Evolutionary conservation across 2,888 invertebrate genomes (phyloP), one percentile per base, ranked within the genome.

Genomic region (Serripes groenlandicus): DNA sequence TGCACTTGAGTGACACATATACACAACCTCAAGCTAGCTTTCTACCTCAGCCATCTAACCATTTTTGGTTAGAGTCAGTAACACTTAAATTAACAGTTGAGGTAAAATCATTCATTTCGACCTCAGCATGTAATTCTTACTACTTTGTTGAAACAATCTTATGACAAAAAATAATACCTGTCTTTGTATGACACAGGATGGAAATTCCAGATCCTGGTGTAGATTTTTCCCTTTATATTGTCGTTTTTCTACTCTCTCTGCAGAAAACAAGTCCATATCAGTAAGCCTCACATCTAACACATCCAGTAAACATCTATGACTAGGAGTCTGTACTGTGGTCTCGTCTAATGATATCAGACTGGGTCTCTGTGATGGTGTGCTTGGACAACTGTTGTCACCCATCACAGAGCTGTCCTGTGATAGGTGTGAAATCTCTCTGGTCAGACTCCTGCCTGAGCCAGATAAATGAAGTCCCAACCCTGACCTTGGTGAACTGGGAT

Each of bases 261-360:
- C 97, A 64, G 97, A 96, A 93, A 96, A 97, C 85, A 98, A 95
- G 94, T 97, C 96, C 96, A 97, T 97, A 91, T 97, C 97, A 75
- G 96, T 96, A 85, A 97, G 95, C 76, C 96, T 96, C 37, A 97
- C 95, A n/a, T 95, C 95, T 95, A 97, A 97, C 72, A 97, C 96
- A 93, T 98, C 97, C 85, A 97, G 94, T 81, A 97, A 92, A 93
- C 97, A 97, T 30, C 79, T 75, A 68, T 93, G 89, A n/a, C 30
- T n/a, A 28, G 66, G 3, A 37, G 84, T n/a, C 23, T 66, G 23
- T 72, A 23, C 54, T 0, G 75, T 68, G 26, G 72, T 68, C 34
- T 76, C 80, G 26, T 42, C 66, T 4, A 34, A 7, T 5, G 62
- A 62, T 21, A 34, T 3, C 21, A 21, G 32, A 7, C 23, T 3